Evolutionary conservation across 2,113 vertebrate genomes (phyloP).

Genomic region (Pithys albifrons): DNA sequence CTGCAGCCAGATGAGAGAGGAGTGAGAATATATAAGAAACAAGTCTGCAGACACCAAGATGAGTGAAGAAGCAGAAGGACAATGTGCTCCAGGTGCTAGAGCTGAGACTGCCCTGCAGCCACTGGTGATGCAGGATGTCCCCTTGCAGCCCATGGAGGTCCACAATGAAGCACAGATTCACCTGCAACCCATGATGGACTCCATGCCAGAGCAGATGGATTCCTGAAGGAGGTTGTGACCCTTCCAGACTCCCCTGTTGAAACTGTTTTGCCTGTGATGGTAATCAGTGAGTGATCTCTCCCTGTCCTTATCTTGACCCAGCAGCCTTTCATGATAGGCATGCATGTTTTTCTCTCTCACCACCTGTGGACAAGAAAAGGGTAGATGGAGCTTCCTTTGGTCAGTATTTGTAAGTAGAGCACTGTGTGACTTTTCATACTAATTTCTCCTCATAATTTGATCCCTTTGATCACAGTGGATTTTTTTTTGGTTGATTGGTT

Average conservation of each 20-base stretch:
- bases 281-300: not conserved
- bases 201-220: not conserved
- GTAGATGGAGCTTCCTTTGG: not conserved
- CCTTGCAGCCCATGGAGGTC: not conserved
- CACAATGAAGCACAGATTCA: not conserved
- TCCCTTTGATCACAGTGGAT: not conserved
- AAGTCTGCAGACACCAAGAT: not conserved
- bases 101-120: not conserved
- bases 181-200: accelerated
- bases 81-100: not conserved
- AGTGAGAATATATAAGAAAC: not conserved
- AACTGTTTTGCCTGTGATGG: not conserved
- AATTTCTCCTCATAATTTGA: not conserved
- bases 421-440: not conserved
- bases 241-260: not conserved
- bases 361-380: not conserved
- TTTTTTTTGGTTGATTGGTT: not conserved
- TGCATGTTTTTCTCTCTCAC: not conserved
- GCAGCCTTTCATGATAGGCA: not conserved
- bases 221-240: not conserved
- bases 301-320: not conserved
- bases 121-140: not conserved
- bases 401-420: not conserved
- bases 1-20: not conserved
- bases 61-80: not conserved